Evolutionary conservation across 2,113 vertebrate species (phyloP).

Genomic region (Ancistrus triradiatus): DNA sequence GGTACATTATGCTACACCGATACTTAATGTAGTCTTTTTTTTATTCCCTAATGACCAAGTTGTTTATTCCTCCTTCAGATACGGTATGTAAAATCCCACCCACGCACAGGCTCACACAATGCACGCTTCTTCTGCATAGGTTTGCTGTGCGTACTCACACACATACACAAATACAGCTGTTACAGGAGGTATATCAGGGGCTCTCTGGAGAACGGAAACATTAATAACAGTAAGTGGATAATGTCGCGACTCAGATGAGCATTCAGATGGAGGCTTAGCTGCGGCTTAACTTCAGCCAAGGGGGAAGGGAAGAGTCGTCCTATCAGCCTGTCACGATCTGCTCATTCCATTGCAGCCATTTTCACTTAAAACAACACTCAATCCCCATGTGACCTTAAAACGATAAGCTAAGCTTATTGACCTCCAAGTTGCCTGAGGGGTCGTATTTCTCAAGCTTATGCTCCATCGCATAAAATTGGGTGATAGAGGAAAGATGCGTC

Average conservation of each 20-base stretch:
- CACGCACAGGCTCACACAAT: too few species aligned
- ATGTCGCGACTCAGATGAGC: conserved; percentile 60
- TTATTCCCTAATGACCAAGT: too few species aligned
- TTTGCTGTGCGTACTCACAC: neutral
- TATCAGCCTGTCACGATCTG: conserved; percentile 26
- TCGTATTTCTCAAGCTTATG: too few species aligned
- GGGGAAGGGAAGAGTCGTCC: conserved; percentile 1
- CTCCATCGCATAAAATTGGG: too few species aligned
- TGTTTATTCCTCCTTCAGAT: neutral
- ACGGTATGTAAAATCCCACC: too few species aligned
- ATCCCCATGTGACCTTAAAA: conserved; percentile 1
- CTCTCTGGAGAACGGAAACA: conserved; percentile 62
- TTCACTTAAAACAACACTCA: conserved; percentile 2
- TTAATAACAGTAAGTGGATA: conserved; percentile 77
- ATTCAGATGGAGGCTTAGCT: conserved; percentile 71
- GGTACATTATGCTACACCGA: too few species aligned
- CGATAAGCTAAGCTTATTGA: conserved; percentile 21
- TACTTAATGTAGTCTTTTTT: too few species aligned
- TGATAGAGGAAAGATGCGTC: too few species aligned
- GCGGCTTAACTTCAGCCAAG: conserved; percentile 59
- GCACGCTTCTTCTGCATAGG: neutral
- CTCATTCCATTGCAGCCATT: conserved; percentile 16
- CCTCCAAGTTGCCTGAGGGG: conserved; percentile 6
- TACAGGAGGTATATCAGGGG: conserved; percentile 27
- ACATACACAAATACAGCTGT: conserved; percentile 28